phyloP scores from a whole-genome alignment of 2,113 vertebrate genomes.

The Psilopogon haemacephalus region DNA sequence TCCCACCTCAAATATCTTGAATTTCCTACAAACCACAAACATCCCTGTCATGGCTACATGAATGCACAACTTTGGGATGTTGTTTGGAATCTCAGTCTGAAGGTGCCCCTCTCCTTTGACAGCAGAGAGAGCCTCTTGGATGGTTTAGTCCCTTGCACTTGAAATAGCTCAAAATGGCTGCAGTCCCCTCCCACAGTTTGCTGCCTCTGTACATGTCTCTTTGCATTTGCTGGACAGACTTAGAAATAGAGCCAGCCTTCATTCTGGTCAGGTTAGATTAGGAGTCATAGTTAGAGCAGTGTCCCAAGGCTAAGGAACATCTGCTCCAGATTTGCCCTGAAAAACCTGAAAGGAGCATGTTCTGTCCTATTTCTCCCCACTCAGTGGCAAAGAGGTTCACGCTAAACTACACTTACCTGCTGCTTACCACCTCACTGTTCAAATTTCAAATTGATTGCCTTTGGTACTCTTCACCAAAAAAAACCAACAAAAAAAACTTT shows the following conservation, averaged over 20 bases:
- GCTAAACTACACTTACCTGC: background rate
- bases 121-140: background rate
- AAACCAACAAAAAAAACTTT: background rate
- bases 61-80: background rate
- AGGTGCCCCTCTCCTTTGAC: background rate
- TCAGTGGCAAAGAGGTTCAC: background rate
- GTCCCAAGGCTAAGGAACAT: slow-evolving; percentile 3
- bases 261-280: background rate
- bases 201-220: background rate
- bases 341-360: background rate
- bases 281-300: background rate
- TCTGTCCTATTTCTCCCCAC: background rate
- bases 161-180: background rate
- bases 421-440: background rate
- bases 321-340: slow-evolving; percentile 13
- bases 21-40: background rate
- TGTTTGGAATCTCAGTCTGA: background rate
- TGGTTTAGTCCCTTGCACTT: background rate
- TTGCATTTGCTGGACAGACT: background rate
- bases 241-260: background rate
- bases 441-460: background rate
- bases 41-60: background rate
- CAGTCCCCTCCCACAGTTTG: background rate
- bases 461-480: accelerated
- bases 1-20: background rate